Conservation (phyloP, 2,797 vertebrate species). For the Botia kubotai region DNA sequence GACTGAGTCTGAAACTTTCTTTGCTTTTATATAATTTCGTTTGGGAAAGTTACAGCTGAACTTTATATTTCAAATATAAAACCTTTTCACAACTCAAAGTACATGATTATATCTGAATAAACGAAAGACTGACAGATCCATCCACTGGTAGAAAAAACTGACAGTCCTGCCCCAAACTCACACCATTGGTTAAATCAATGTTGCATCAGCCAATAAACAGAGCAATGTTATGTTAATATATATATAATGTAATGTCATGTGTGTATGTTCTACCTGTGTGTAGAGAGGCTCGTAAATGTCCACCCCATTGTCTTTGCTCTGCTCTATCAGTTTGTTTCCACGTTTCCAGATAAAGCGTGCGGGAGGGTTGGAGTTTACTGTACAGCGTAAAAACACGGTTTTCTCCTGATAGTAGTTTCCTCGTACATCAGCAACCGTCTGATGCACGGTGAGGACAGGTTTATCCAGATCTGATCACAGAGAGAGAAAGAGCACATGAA, state of each 20-base stretch:
- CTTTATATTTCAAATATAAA: neutral
- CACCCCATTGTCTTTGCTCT: slow-evolving; percentile 95
- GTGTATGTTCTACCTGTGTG: slow-evolving; percentile 84
- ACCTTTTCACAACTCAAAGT: no score
- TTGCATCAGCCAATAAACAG: no score
- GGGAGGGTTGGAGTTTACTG: slow-evolving; percentile 95
- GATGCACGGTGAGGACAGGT: slow-evolving; percentile 92
- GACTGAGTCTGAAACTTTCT: no score
- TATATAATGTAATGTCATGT: neutral
- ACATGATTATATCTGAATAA: no score
- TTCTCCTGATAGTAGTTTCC: slow-evolving; percentile 98
- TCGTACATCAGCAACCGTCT: slow-evolving; percentile 95
- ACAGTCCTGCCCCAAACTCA: no score
- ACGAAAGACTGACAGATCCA: no score
- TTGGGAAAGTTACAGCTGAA: neutral
- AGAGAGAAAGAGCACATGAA: slow-evolving; percentile 23
- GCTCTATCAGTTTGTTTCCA: slow-evolving; percentile 84
- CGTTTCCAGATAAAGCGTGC: slow-evolving; percentile 98
- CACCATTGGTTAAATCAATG: no score
- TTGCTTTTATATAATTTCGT: neutral
- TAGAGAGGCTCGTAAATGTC: slow-evolving; percentile 99
- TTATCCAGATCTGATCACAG: slow-evolving; percentile 86
- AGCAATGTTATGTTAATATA: no score
- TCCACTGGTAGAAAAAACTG: no score
- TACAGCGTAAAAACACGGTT: slow-evolving; percentile 96